phyloP scores from a whole-genome alignment of 2,888 invertebrate species.

The Caenorhabditis virilis region DNA sequence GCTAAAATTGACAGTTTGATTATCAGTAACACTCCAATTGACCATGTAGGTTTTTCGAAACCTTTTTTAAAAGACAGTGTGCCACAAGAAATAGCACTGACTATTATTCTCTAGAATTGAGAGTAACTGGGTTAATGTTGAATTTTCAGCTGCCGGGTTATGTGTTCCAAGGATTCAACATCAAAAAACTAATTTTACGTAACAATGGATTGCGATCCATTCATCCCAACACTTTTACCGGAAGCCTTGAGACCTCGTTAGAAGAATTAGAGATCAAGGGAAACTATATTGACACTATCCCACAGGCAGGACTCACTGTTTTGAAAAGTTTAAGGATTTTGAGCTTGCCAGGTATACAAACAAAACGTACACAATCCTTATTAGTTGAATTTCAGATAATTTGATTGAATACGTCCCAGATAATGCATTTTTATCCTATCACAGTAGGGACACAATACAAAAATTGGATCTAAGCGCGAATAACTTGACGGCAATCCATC shows the following conservation, averaged over 20 bases:
- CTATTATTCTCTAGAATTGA: not conserved
- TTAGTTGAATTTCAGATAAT: too few species aligned
- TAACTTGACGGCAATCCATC: slow-evolving; percentile 53
- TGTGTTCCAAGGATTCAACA: slow-evolving; percentile 55
- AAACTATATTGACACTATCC: slow-evolving; percentile 53
- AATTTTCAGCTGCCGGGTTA: slow-evolving; percentile 52
- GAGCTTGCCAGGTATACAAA: slow-evolving; percentile 28
- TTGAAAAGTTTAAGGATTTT: slow-evolving; percentile 30
- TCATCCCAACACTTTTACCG: slow-evolving; percentile 55
- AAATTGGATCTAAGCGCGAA: slow-evolving; percentile 58
- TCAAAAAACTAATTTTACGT: slow-evolving; percentile 56
- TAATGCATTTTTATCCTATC: slow-evolving; percentile 56
- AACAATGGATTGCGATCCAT: slow-evolving; percentile 58
- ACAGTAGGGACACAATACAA: slow-evolving; percentile 43
- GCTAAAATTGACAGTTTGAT: slow-evolving; percentile 56
- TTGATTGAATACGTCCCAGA: slow-evolving; percentile 51
- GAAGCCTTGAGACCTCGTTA: slow-evolving; percentile 43
- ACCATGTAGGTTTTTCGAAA: slow-evolving; percentile 22
- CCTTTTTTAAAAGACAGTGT: not conserved
- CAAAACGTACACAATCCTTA: slow-evolving; percentile 11
- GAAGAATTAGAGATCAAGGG: slow-evolving; percentile 60
- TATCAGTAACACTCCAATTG: slow-evolving; percentile 62
- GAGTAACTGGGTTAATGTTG: not conserved
- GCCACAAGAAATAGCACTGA: not conserved
- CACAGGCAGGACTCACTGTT: slow-evolving; percentile 44